Evolutionary conservation across 2,797 vertebrate species (phyloP).

Genomic region (Aldrovandia affinis): DNA sequence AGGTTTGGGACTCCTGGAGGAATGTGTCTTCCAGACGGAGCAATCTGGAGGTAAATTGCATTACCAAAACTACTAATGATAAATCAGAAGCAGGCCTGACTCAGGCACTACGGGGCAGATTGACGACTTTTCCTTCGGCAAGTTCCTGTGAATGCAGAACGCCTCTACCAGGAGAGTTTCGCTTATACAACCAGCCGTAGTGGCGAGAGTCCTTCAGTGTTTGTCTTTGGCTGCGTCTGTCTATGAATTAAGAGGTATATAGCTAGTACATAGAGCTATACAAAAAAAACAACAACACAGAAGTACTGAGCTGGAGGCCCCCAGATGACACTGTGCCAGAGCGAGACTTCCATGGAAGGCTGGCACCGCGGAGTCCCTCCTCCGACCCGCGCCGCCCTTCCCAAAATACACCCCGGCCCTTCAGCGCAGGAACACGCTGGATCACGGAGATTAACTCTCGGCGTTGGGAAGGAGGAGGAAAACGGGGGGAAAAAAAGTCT

Average conservation of each 20-base stretch:
- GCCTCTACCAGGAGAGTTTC: neutral
- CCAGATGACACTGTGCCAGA: neutral
- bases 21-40: constrained; percentile 48
- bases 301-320: constrained; percentile 5
- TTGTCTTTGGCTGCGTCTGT: neutral
- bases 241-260: constrained; percentile 26
- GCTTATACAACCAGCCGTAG: neutral
- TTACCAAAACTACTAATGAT: constrained; percentile 56
- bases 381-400: neutral
- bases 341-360: neutral
- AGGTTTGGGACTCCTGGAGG: constrained; percentile 51
- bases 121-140: constrained; percentile 11
- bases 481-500: neutral
- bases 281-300: constrained; percentile 48
- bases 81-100: constrained; percentile 37
- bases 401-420: constrained; percentile 34
- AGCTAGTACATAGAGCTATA: constrained; percentile 45
- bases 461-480: constrained; percentile 28
- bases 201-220: neutral
- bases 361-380: constrained; percentile 36
- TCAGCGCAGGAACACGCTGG: constrained; percentile 35
- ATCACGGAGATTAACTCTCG: constrained; percentile 39
- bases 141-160: constrained; percentile 4
- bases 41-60: constrained; percentile 59
- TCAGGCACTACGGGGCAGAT: constrained; percentile 14